phyloP scores from a whole-genome alignment of 2,888 invertebrate genomes.

The Cataglyphis altisquamis region DNA sequence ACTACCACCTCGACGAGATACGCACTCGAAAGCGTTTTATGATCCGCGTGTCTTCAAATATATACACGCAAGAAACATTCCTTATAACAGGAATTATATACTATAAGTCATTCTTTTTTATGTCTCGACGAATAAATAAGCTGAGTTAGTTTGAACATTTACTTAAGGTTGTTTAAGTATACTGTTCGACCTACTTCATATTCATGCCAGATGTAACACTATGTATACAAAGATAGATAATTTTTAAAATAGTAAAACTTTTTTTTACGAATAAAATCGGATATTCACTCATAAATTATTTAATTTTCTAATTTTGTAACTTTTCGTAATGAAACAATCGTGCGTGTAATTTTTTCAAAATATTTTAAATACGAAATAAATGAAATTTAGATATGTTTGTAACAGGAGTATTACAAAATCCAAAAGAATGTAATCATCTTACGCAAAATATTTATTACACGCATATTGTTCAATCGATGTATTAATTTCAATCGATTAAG shows the following conservation, averaged over 20 bases:
- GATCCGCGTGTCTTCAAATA: not conserved
- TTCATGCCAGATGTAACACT: slow-evolving; percentile 16
- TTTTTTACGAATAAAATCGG: not conserved
- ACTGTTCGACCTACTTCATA: slow-evolving; percentile 35
- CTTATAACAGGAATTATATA: not conserved
- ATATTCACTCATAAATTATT: not conserved
- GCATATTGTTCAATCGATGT: not conserved
- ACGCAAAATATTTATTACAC: not conserved
- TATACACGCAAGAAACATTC: not conserved
- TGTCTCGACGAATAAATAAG: slow-evolving; percentile 19
- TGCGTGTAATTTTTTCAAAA: not conserved
- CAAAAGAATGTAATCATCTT: not conserved
- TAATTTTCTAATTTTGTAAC: not conserved
- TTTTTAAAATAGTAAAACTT: not conserved
- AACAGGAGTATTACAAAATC: not conserved
- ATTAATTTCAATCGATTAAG: slow-evolving; percentile 5
- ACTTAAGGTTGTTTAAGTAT: slow-evolving; percentile 41
- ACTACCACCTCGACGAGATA: not conserved
- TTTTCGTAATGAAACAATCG: not conserved
- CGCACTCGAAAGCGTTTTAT: not conserved
- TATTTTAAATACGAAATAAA: not conserved
- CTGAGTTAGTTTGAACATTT: slow-evolving; percentile 34
- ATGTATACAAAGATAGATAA: slow-evolving; percentile 5
- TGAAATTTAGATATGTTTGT: not conserved
- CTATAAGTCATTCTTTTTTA: slow-evolving; percentile 13